Evolutionary conservation across 1,140 invertebrate species (phyloP).

Genomic region (Nephila pilipes): DNA sequence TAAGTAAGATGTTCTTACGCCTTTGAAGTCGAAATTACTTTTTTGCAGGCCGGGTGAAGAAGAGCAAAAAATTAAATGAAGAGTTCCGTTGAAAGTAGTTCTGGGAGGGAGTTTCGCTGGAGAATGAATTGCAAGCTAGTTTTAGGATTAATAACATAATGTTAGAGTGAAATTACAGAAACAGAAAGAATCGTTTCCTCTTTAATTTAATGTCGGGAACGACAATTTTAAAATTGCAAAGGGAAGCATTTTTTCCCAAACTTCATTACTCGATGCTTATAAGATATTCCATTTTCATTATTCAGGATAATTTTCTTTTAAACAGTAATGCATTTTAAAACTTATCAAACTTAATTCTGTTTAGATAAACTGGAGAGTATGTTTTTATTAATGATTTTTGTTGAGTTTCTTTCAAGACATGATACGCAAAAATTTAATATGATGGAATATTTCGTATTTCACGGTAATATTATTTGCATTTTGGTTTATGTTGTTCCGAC

Average conservation of each 20-base stretch:
- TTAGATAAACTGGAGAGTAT: no score
- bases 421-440: no score
- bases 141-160: slow-evolving; percentile 47
- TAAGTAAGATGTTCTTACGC: slow-evolving; percentile 6
- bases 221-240: background rate
- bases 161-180: background rate
- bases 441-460: no score
- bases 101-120: background rate
- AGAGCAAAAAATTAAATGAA: slow-evolving; percentile 16
- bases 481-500: no score
- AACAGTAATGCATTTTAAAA: background rate
- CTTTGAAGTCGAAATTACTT: slow-evolving; percentile 48
- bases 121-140: slow-evolving; percentile 28
- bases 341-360: background rate
- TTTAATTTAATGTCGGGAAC: slow-evolving; percentile 8
- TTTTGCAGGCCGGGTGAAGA: background rate
- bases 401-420: no score
- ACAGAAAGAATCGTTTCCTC: background rate
- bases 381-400: no score
- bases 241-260: background rate
- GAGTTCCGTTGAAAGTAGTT: background rate
- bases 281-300: background rate
- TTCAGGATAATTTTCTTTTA: background rate
- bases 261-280: slow-evolving; percentile 5
- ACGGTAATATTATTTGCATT: no score